Percentiles rank a stretch among this genome's conserved stretches.
These are phyloP conservation scores for Isurus oxyrinchus DNA, from an alignment of 2,113 vertebrate species.

Conservation along the genomic window DNA sequence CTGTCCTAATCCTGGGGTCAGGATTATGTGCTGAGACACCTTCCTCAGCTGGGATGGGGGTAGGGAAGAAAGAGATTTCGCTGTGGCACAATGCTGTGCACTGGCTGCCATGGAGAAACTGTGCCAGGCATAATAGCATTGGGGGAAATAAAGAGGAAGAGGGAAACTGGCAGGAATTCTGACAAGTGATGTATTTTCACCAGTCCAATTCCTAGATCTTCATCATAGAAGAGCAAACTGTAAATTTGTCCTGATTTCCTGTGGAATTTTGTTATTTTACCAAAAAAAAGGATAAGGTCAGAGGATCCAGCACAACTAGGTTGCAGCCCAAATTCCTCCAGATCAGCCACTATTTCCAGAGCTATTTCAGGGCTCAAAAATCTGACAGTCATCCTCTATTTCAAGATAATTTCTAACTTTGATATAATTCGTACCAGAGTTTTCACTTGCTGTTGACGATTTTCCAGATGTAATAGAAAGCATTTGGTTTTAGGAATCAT, in stretches of 20 bases:
- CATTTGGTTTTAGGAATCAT: conserved; percentile 13
- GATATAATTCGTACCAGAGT: neutral
- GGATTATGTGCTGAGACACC: no score
- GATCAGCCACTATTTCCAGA: neutral
- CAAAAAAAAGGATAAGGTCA: neutral
- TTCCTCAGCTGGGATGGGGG: no score
- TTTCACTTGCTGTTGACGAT: conserved; percentile 24
- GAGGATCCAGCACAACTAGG: neutral
- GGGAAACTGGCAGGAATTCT: neutral
- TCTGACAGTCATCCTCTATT: neutral
- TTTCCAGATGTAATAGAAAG: neutral
- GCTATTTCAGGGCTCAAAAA: neutral
- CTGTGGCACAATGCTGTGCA: no score
- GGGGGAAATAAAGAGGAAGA: neutral
- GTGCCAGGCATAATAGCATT: neutral
- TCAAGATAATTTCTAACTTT: neutral
- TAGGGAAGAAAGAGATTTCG: no score
- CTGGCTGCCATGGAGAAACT: neutral
- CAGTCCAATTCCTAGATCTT: no score
- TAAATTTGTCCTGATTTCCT: neutral
- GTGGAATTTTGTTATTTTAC: neutral
- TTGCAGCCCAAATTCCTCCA: neutral
- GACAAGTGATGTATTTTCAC: neutral
- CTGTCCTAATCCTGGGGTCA: no score
- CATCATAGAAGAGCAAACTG: neutral